Conservation (phyloP, 1,140 invertebrate genomes). For the Drosophila dunni region DNA sequence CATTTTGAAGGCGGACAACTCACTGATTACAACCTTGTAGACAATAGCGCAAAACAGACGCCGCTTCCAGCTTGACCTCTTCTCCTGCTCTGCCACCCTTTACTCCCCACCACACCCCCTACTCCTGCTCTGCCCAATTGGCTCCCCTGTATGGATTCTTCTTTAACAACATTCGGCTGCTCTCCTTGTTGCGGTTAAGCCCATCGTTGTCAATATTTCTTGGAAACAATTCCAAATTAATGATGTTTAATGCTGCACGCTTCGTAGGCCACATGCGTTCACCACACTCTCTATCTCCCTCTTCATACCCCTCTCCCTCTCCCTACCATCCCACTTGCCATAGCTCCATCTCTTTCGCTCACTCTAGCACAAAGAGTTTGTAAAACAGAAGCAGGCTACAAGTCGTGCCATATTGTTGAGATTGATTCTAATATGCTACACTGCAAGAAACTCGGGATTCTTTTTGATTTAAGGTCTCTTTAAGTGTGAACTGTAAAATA, state of each 20-base stretch:
- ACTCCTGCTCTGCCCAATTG: neutral
- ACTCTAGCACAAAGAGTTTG: neutral
- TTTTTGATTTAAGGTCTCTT: neutral
- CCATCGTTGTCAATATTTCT: slow-evolving; percentile 61
- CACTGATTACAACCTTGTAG: slow-evolving; percentile 51
- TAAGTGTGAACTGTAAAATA: no score
- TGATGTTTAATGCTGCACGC: slow-evolving; percentile 68
- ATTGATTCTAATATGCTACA: slow-evolving; percentile 5
- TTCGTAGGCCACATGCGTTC: slow-evolving; percentile 42
- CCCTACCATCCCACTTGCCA: neutral
- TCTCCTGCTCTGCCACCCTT: neutral
- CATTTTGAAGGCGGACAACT: slow-evolving; percentile 47
- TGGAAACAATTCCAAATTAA: slow-evolving; percentile 63
- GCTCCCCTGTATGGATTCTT: no score
- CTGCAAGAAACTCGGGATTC: neutral
- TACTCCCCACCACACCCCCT: neutral
- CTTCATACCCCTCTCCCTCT: neutral
- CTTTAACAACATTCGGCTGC: neutral
- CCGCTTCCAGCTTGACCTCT: slow-evolving; percentile 3
- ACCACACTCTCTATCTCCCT: slow-evolving; percentile 4
- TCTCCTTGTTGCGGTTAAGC: slow-evolving; percentile 44
- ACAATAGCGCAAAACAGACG: slow-evolving; percentile 28
- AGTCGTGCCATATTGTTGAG: slow-evolving; percentile 10
- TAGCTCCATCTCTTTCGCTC: neutral
- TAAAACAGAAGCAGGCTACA: slow-evolving; percentile 5